phyloP scores from a whole-genome alignment of 2,888 invertebrate genomes.

The Neria commutata region DNA sequence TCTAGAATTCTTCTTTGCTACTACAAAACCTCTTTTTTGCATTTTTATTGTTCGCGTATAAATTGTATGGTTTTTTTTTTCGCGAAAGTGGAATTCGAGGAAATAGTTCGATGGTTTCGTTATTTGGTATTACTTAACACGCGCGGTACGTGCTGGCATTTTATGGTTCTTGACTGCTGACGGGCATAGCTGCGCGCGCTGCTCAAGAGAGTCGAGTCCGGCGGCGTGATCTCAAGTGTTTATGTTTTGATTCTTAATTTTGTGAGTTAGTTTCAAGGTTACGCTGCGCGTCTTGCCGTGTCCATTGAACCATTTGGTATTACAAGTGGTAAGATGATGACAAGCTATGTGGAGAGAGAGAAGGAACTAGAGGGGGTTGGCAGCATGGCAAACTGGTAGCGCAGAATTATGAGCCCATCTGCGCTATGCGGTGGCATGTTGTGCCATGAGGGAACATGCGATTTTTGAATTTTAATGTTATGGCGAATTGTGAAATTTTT shows the following conservation, averaged over 20 bases:
- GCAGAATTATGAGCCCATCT: too few relatives aligned
- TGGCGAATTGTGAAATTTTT: not conserved
- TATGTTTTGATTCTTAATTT: slow-evolving; percentile 43
- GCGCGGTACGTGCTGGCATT: not conserved
- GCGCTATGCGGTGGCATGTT: too few relatives aligned
- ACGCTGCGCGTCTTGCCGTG: slow-evolving; percentile 44
- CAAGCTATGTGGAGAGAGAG: not conserved
- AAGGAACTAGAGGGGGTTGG: not conserved
- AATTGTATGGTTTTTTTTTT: too few relatives aligned
- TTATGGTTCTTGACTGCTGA: not conserved
- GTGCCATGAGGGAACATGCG: too few relatives aligned
- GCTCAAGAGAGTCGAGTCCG: not conserved
- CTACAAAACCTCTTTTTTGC: too few relatives aligned
- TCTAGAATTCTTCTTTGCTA: too few relatives aligned
- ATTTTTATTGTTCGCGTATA: too few relatives aligned
- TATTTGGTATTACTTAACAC: not conserved
- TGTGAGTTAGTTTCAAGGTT: slow-evolving; percentile 43
- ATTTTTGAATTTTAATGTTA: too few relatives aligned
- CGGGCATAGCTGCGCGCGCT: not conserved
- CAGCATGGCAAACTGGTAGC: too few relatives aligned
- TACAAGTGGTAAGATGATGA: slow-evolving; percentile 18
- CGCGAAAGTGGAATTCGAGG: slow-evolving; percentile 2
- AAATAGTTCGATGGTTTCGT: not conserved
- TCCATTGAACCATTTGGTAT: slow-evolving; percentile 52
- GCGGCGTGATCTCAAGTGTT: slow-evolving; percentile 36